Base-by-base conservation (phyloP, 2,888 invertebrate species). In the Marasmarcha lunaedactyla region DNA sequence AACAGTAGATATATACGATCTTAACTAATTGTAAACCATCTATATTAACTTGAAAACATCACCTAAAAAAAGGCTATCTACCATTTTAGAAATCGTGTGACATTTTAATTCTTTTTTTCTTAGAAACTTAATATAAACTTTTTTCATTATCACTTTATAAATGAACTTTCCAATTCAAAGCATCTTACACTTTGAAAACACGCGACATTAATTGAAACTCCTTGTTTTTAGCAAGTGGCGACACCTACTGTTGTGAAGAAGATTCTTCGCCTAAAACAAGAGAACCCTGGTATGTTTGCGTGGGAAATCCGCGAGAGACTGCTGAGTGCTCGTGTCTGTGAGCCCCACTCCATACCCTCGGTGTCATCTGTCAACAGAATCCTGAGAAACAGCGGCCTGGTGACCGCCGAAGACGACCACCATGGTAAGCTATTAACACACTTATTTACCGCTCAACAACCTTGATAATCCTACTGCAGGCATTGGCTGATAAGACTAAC, bases 331-430 rank as follows among this genome's bases (percentile, higher is more conserved):
- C 88, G 95, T 42, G 92, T 96, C 50, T 97, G 96, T 61, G 96
- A 96, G 67, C 92, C 93, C 0, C 92, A 91, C 68, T 91, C 92
- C 45, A 93, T 96, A 52, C 97, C 97, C 1, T 95, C 95, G 6
- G 95, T 97, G 52, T 95, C 95, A 46, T 96, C 95, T 1, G 96
- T 97, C 42, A 97, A 97, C 79, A 86, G 97, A 50, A 97, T 97
- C 56, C 84, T 97, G 33, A 87, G 97, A 47, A 94, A 94, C 70
- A 93, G 93, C 45, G 94, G 94, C 0, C 52, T 83, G 38, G 88
- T 92, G 3, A 92, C 93, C 89, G 89, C 90, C 7, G 90, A 90
- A 47, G 83, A 83, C 26, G 88, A 88, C 12, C 63, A 47, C 1
- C 76, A 77, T 48, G 81, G 81, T 81, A 42, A 55, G 57, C n/a